phyloP scores from a whole-genome alignment of 2,113 vertebrate species.

The Scolopax mira region DNA sequence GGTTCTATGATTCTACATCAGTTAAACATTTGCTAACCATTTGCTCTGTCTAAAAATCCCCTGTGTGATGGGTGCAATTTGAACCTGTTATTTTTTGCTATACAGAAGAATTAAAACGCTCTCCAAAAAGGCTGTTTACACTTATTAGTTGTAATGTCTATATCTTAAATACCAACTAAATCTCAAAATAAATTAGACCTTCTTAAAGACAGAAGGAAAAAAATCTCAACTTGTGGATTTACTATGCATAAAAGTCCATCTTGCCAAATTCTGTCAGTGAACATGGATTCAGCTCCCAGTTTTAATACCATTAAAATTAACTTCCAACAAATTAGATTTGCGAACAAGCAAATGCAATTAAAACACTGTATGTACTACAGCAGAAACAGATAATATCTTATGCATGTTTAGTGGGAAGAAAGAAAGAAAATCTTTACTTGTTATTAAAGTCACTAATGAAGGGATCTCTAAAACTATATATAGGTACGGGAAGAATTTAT shows the following conservation, averaged over 20 bases:
- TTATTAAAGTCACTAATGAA: not conserved
- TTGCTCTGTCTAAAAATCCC: not conserved
- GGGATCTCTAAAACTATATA: not conserved
- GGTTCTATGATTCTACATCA: not conserved
- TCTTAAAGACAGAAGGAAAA: not conserved
- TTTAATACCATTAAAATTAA: slow-evolving; percentile 35
- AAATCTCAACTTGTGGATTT: not conserved
- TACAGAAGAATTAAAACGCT: not conserved
- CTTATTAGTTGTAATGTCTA: not conserved
- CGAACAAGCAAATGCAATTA: slow-evolving; percentile 48
- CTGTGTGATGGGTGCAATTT: not conserved
- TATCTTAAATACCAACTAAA: not conserved
- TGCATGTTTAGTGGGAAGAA: not conserved
- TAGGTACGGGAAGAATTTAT: not conserved
- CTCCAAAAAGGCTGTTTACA: not conserved
- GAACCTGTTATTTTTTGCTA: not conserved
- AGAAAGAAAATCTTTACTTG: not conserved
- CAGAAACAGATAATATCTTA: slow-evolving; percentile 30
- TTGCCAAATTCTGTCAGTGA: slow-evolving; percentile 13
- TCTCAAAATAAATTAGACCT: slow-evolving; percentile 27
- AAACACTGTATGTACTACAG: not conserved
- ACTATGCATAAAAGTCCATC: not conserved
- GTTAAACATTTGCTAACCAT: not conserved
- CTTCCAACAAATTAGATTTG: slow-evolving; percentile 26
- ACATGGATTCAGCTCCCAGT: not conserved